A percentile compares a stretch with the other conserved stretches of the same genome.
phyloP scores from a whole-genome alignment of 30 jellyfish, hydroid and myxozoan genomes.

The Phacellophora camtschatica region DNA sequence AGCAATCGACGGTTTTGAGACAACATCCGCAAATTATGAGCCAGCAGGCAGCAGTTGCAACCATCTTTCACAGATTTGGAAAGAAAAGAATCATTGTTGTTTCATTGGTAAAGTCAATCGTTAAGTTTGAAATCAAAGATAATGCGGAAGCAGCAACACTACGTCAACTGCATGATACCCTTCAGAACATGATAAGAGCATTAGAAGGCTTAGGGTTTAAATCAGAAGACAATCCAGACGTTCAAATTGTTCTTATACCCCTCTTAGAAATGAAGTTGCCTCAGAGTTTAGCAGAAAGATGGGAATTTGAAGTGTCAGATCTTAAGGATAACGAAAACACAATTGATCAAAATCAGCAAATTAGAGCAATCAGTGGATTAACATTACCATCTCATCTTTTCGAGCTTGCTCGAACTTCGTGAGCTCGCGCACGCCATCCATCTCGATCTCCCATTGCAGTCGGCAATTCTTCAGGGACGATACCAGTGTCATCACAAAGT shows the following conservation, averaged over 20 bases:
- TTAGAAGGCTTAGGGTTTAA: background rate
- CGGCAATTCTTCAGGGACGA: too few species aligned
- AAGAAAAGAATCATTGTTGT: background rate
- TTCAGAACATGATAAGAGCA: conserved; percentile 2
- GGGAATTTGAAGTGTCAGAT: too few species aligned
- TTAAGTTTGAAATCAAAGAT: background rate
- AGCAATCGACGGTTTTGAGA: background rate
- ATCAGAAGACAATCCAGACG: background rate
- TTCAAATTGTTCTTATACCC: background rate
- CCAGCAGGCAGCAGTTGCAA: background rate
- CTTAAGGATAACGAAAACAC: too few species aligned
- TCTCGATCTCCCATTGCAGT: too few species aligned
- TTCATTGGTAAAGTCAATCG: conserved; percentile 1
- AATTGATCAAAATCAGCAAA: too few species aligned
- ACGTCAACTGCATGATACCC: conserved; percentile 3
- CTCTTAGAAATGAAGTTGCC: background rate
- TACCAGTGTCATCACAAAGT: too few species aligned
- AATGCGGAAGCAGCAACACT: background rate
- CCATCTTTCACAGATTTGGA: background rate
- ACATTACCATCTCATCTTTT: too few species aligned
- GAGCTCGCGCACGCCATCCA: too few species aligned
- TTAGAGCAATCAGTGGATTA: too few species aligned
- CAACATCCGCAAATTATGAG: background rate
- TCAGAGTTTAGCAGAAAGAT: conserved; percentile 6
- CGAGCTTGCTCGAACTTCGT: too few species aligned